Evolutionary conservation across 2,113 vertebrate species (phyloP).

Genomic region (Stegostoma tigrinum): DNA sequence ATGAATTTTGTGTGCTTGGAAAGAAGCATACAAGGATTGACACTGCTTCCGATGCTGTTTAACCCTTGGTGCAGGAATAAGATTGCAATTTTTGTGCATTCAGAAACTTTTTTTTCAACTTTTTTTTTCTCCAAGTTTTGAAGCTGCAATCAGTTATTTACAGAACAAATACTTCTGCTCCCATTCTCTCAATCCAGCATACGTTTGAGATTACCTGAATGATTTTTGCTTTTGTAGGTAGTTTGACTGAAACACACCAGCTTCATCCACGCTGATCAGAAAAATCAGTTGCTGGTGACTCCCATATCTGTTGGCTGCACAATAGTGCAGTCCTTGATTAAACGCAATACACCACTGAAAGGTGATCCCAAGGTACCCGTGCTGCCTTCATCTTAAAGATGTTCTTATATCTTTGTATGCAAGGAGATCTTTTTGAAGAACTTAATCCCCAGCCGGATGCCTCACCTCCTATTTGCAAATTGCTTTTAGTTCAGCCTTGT

Average conservation of each 20-base stretch:
- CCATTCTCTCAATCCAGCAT: not conserved
- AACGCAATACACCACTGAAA: constrained; percentile 70
- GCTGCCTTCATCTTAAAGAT: not conserved
- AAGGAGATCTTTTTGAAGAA: not conserved
- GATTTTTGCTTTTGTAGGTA: constrained; percentile 50
- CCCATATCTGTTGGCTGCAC: constrained; percentile 62
- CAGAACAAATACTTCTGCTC: not conserved
- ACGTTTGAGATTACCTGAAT: not conserved
- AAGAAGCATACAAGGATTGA: not conserved
- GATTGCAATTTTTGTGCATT: not conserved
- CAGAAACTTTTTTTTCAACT: not conserved
- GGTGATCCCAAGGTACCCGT: constrained; percentile 67
- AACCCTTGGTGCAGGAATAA: not conserved
- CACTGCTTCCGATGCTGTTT: not conserved
- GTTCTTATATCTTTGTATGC: not conserved
- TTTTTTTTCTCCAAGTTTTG: not conserved
- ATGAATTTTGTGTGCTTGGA: not conserved
- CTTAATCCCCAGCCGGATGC: not conserved
- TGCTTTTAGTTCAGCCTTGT: not conserved
- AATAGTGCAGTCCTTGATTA: constrained; percentile 82
- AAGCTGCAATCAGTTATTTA: not conserved
- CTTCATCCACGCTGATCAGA: constrained; percentile 85
- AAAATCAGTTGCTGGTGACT: constrained; percentile 84
- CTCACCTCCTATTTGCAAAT: not conserved
- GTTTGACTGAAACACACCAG: constrained; percentile 60